phyloP scores from a whole-genome alignment of 1,140 invertebrate species.

The Tetraneura akinire region DNA sequence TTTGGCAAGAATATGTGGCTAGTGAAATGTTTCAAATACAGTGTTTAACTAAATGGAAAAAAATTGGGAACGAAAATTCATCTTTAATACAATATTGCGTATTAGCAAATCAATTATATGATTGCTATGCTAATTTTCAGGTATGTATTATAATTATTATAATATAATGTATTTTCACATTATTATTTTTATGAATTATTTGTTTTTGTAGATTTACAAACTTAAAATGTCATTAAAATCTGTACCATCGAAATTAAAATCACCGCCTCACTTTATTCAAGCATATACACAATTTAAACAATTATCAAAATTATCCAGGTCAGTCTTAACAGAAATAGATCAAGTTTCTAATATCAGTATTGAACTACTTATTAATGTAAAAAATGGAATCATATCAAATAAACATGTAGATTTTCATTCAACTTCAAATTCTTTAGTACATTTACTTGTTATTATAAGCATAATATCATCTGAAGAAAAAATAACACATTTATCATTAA shows the following conservation, averaged over 20 bases:
- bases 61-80: background rate
- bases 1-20: constrained; percentile 27
- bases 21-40: constrained; percentile 3
- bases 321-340: background rate
- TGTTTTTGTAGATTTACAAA: constrained; percentile 12
- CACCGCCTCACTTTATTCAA: background rate
- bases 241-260: background rate
- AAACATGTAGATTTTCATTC: background rate
- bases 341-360: background rate
- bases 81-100: constrained; percentile 13
- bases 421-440: background rate
- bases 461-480: background rate
- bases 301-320: background rate
- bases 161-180: background rate
- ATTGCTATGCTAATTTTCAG: constrained; percentile 25
- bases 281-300: constrained; percentile 28
- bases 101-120: constrained; percentile 27
- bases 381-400: background rate
- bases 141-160: background rate
- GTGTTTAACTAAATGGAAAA: constrained; percentile 18
- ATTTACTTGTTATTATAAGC: background rate
- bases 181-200: background rate
- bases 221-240: constrained; percentile 30
- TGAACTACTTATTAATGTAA: background rate
- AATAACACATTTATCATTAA: background rate